A percentile compares a stretch with the other conserved stretches of the same genome.
phyloP scores from a whole-genome alignment of 2,888 invertebrate genomes.

The Ganaspis brasiliensis region DNA sequence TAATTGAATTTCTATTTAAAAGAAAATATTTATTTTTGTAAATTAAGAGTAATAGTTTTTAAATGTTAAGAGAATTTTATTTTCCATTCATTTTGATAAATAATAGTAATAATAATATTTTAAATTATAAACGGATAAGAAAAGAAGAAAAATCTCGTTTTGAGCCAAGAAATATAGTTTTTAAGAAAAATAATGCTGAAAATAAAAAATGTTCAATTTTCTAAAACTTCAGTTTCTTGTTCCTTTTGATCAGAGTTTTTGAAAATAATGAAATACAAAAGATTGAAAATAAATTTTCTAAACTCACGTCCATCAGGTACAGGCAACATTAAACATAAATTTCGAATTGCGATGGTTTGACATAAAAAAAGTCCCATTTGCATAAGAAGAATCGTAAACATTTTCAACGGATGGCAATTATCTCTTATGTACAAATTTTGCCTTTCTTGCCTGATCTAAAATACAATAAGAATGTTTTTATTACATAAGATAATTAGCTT shows the following conservation, averaged over 20 bases:
- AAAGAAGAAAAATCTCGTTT: too few relatives aligned
- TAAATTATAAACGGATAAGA: too few relatives aligned
- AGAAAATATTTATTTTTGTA: not conserved
- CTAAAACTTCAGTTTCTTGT: too few relatives aligned
- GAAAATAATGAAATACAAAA: not conserved
- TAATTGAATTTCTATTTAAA: too few relatives aligned
- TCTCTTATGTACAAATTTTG: slow-evolving; percentile 88
- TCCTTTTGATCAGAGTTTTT: too few relatives aligned
- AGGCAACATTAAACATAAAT: not conserved
- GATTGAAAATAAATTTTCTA: not conserved
- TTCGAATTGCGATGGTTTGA: not conserved
- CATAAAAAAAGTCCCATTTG: slow-evolving; percentile 82
- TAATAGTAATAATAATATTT: too few relatives aligned
- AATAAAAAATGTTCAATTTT: too few relatives aligned
- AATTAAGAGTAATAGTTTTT: too few relatives aligned
- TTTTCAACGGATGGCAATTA: slow-evolving; percentile 94
- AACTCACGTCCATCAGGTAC: not conserved
- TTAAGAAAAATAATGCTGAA: too few relatives aligned
- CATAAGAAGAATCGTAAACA: slow-evolving; percentile 87
- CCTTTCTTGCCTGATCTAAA: slow-evolving; percentile 88
- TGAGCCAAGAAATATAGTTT: too few relatives aligned
- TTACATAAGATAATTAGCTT: not conserved
- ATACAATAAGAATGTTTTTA: slow-evolving; percentile 51
- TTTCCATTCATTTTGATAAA: too few relatives aligned
- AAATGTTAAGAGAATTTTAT: too few relatives aligned